Evolutionary conservation across 2,888 invertebrate genomes (phyloP).

Genomic region (Dichetophora obliterata): DNA sequence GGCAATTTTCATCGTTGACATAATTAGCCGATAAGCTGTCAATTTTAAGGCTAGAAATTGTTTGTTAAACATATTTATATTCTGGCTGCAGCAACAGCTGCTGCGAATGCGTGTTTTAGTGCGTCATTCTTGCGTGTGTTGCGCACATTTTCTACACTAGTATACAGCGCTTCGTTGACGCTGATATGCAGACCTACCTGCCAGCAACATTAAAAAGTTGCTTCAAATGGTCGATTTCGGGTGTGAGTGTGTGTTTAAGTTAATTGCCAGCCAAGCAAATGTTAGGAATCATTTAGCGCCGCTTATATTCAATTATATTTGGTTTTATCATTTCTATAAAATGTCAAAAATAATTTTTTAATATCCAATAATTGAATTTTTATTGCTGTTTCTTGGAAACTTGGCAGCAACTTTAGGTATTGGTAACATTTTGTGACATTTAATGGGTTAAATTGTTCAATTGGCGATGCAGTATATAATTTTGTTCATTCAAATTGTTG

Average conservation of each 20-base stretch:
- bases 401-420: background rate
- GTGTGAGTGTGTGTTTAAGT: background rate
- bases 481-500: too few relatives aligned
- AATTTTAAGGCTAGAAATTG: conserved; percentile 50
- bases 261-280: too few relatives aligned
- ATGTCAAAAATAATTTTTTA: conserved; percentile 10
- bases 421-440: too few relatives aligned
- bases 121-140: conserved; percentile 15
- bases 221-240: background rate
- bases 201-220: background rate
- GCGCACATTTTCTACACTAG: conserved; percentile 5
- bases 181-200: background rate
- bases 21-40: conserved; percentile 55
- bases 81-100: conserved; percentile 38
- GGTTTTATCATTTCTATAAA: background rate
- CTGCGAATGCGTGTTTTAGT: background rate
- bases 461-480: too few relatives aligned
- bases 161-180: background rate
- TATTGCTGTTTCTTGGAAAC: background rate
- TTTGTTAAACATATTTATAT: conserved; percentile 52
- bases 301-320: too few relatives aligned
- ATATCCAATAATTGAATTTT: background rate
- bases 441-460: too few relatives aligned
- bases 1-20: conserved; percentile 47
- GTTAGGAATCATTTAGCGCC: too few relatives aligned